Conservation (phyloP, 2,888 invertebrate genomes). For the Melangyna quadrimaculata region DNA sequence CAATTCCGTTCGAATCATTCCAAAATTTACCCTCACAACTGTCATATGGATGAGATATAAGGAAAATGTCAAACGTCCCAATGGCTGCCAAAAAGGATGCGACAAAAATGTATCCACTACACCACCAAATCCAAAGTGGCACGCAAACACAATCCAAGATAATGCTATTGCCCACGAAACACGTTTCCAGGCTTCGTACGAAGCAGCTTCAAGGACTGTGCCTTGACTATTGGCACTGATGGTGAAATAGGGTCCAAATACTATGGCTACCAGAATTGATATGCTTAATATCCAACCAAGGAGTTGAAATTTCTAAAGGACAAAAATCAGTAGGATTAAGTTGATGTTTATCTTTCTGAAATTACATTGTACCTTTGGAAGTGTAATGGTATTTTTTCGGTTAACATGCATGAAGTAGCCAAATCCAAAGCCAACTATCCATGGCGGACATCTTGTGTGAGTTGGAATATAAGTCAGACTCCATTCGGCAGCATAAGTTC, state of each 20-base stretch:
- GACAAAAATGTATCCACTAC: constrained; percentile 63
- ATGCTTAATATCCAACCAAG: constrained; percentile 55
- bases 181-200: constrained; percentile 65
- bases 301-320: not conserved
- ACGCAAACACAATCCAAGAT: constrained; percentile 70
- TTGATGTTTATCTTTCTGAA: not conserved
- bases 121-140: constrained; percentile 70
- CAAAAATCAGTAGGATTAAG: not conserved
- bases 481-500: constrained; percentile 14
- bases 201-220: constrained; percentile 54
- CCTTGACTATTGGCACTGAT: not conserved
- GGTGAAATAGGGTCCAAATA: constrained; percentile 57
- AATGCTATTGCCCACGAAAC: constrained; percentile 66
- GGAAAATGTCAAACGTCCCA: constrained; percentile 64
- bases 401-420: constrained; percentile 72
- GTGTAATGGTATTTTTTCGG: constrained; percentile 3
- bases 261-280: constrained; percentile 33
- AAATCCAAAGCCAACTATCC: constrained; percentile 73
- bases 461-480: constrained; percentile 71
- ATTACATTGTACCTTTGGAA: constrained; percentile 13
- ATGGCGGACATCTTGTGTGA: constrained; percentile 72
- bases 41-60: constrained; percentile 69
- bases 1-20: constrained; percentile 8
- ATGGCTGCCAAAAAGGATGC: constrained; percentile 67
- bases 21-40: constrained; percentile 19